Base-by-base conservation (phyloP, 2,888 invertebrate species). In the Metalampra italica region DNA sequence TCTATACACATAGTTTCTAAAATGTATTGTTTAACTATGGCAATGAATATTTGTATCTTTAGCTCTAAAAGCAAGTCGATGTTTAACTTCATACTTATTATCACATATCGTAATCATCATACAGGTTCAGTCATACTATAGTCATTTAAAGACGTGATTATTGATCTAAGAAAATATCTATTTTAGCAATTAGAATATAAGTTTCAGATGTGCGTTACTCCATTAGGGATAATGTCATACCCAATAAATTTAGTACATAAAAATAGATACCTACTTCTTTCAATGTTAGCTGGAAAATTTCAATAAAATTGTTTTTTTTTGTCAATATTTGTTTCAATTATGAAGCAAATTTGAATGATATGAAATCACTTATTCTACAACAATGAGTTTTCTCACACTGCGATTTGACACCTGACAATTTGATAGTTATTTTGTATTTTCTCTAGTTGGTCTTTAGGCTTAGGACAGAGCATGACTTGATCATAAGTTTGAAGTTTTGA, bases 181-280 rank as follows among this genome's bases (percentile, higher is more conserved):
- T 52, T 51, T 45, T 55, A 52, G 42, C 53, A 53, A 45, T 52
- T 72, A 68, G 54, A 53, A 45, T 64, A 62, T 64, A 62, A 62
- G 60, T 44, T 51, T 37, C 47, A 22, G 36, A 54, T 64, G 55
- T 73, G 61, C 77, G 76, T 82, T 81, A 75, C 77, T 82, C 78
- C 73, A 65, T 52, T 75, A 76, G 65, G 68, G 67, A 71, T 71
- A 64, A 69, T 71, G 61, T 75, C 74, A 78, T 84, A 86, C 89
- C 89, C 89, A 89, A 89, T 89, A 88, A 89, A 88, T 88, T 88
- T 89, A 87, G 85, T 77, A 75, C 66, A 77, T 68, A 75, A 79
- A 79, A 76, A 62, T 78, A 78, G 66, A 70, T 73, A 71, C 67
- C 68, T 68, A 59, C 51, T 37, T 47, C 54, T 58, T 58, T 56